phyloP scores from a whole-genome alignment of 2,888 invertebrate genomes.

The Lydus trimaculatus region DNA sequence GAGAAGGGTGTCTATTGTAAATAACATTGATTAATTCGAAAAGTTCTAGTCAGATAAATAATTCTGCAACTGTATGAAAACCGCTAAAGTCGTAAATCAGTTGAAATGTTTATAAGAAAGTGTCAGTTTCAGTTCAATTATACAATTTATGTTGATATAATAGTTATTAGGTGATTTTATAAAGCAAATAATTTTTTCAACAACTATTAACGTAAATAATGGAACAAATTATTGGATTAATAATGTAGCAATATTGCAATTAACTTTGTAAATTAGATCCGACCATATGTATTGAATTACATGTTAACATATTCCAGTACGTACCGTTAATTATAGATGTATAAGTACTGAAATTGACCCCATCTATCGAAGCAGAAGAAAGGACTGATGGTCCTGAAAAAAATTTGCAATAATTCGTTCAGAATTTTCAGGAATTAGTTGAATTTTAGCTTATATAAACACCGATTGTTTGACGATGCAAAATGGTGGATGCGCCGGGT shows the following conservation, averaged over 20 bases:
- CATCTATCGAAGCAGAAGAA: no score
- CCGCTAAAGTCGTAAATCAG: not conserved
- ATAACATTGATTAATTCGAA: constrained; percentile 6
- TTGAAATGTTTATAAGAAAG: not conserved
- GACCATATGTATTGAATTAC: not conserved
- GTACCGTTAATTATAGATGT: not conserved
- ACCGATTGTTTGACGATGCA: not conserved
- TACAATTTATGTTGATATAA: not conserved
- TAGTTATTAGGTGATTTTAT: not conserved
- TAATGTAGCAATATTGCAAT: no score
- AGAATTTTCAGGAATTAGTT: no score
- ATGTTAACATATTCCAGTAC: not conserved
- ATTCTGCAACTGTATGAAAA: not conserved
- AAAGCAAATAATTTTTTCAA: no score
- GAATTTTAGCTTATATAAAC: no score
- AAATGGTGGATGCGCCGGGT: constrained; percentile 4
- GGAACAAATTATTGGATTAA: not conserved
- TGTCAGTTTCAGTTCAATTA: not conserved
- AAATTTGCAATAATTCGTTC: not conserved
- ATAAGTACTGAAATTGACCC: no score
- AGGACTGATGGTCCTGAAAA: no score
- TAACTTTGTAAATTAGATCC: not conserved
- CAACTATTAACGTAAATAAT: not conserved
- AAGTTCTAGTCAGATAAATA: not conserved
- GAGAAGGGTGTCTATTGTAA: not conserved